Conservation (phyloP, 2,797 vertebrate genomes). For the Orestias chungarensis region DNA sequence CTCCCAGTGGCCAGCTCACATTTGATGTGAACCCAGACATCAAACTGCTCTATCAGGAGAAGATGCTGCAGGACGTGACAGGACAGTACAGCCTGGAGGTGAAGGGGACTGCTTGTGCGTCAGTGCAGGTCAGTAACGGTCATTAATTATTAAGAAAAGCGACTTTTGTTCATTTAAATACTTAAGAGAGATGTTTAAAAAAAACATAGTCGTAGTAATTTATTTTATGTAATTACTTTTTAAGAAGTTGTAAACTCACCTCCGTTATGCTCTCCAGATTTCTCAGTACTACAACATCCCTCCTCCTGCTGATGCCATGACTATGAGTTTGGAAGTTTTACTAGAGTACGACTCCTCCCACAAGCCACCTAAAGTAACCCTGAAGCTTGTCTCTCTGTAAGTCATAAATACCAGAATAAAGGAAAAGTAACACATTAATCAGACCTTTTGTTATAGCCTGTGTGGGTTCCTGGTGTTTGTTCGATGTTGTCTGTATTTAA, state of each 20-base stretch:
- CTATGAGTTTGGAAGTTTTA: constrained; percentile 44
- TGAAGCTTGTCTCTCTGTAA: constrained; percentile 46
- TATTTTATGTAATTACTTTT: not conserved
- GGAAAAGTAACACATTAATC: too few species aligned
- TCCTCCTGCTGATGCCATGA: constrained; percentile 28
- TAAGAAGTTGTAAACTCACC: not conserved
- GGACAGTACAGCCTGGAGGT: constrained; percentile 74
- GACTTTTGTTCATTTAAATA: not conserved
- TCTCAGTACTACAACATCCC: constrained; percentile 75
- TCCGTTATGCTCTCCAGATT: constrained; percentile 47
- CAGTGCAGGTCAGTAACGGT: constrained; percentile 77
- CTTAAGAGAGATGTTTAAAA: not conserved
- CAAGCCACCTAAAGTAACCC: constrained; percentile 16
- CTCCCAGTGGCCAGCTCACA: constrained; percentile 61
- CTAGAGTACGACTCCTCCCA: constrained; percentile 26
- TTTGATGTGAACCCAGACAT: constrained; percentile 80
- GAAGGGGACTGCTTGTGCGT: constrained; percentile 77
- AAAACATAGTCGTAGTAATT: not conserved
- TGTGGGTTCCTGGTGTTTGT: too few species aligned
- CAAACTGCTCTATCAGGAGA: constrained; percentile 84
- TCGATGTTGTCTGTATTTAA: too few species aligned
- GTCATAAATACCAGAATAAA: constrained; percentile 14
- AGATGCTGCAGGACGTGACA: constrained; percentile 61
- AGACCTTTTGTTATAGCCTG: too few species aligned
- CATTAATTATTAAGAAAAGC: not conserved